Evolutionary conservation across 2,113 vertebrate species (phyloP).

Genomic region (Xiphophorus couchianus): DNA sequence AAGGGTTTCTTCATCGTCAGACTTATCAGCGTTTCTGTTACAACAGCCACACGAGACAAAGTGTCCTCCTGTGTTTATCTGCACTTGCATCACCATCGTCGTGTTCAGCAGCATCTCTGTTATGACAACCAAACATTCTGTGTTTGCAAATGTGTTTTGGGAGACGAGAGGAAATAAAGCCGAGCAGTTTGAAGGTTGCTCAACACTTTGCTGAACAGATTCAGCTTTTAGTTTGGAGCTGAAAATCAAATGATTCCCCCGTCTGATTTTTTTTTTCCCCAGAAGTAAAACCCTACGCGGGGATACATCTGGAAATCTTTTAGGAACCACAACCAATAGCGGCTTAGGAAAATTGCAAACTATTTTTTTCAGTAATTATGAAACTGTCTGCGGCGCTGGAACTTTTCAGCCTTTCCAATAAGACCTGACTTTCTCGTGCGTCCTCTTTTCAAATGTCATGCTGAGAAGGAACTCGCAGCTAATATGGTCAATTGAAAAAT

Average conservation of each 20-base stretch:
- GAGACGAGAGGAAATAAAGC: not conserved
- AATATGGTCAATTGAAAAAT: not conserved
- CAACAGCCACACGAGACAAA: slow-evolving; percentile 25
- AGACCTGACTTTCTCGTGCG: not conserved
- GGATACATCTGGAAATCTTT: slow-evolving; percentile 46
- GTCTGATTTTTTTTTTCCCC: not conserved
- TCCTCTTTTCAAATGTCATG: not conserved
- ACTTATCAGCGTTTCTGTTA: slow-evolving; percentile 46
- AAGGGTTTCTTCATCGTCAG: slow-evolving; percentile 41
- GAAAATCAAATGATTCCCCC: slow-evolving; percentile 1
- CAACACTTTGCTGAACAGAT: not conserved
- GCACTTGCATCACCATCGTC: slow-evolving; percentile 39
- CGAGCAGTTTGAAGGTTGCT: not conserved
- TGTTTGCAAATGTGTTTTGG: not conserved
- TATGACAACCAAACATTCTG: slow-evolving; percentile 36
- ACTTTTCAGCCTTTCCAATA: not conserved
- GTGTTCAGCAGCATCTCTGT: slow-evolving; percentile 32
- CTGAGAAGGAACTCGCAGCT: not conserved
- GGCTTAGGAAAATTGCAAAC: slow-evolving; percentile 32
- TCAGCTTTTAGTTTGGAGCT: not conserved
- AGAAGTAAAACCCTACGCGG: not conserved
- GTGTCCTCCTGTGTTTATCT: not conserved
- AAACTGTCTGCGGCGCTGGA: slow-evolving; percentile 21
- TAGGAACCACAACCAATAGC: slow-evolving; percentile 19
- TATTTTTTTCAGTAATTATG: slow-evolving; percentile 17